Conservation (phyloP, 1,140 invertebrate genomes). For the Tetramorium parvispinum region DNA sequence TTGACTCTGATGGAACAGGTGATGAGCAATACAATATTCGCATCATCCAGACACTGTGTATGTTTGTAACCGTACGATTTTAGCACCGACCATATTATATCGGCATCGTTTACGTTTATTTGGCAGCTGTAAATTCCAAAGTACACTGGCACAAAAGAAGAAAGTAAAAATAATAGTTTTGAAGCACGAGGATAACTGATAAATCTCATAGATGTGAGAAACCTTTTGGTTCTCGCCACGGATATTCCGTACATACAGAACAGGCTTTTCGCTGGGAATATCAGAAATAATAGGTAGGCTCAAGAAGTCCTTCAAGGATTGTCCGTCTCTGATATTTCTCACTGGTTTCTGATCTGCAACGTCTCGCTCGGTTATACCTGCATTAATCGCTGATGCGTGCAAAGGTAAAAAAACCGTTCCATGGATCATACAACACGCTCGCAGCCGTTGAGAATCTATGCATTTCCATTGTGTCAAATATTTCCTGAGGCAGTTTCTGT, state of each 20-base stretch:
- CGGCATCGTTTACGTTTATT: conserved; percentile 99
- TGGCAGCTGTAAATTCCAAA: conserved; percentile 98
- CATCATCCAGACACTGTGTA: conserved; percentile 88
- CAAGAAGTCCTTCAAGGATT: conserved; percentile 60
- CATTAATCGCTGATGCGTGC: background rate
- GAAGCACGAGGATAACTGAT: background rate
- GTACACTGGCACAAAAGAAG: conserved; percentile 87
- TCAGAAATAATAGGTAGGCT: background rate
- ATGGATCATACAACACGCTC: conserved; percentile 4
- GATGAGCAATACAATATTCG: conserved; percentile 95
- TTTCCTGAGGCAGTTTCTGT: background rate
- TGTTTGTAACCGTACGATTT: conserved; percentile 91
- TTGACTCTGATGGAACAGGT: conserved; percentile 98
- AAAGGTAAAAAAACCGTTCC: background rate
- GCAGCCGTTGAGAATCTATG: background rate
- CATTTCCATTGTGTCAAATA: background rate
- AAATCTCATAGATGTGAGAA: conserved; percentile 17
- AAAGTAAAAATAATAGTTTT: background rate
- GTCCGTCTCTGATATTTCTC: conserved; percentile 44
- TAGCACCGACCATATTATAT: conserved; percentile 96
- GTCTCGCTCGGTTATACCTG: background rate
- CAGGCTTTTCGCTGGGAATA: conserved; percentile 60
- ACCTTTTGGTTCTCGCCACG: conserved; percentile 79
- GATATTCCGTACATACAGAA: conserved; percentile 78
- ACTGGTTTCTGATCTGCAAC: background rate